Base-by-base conservation (phyloP, 2,888 invertebrate species). In the Gymnocheta viridis region DNA sequence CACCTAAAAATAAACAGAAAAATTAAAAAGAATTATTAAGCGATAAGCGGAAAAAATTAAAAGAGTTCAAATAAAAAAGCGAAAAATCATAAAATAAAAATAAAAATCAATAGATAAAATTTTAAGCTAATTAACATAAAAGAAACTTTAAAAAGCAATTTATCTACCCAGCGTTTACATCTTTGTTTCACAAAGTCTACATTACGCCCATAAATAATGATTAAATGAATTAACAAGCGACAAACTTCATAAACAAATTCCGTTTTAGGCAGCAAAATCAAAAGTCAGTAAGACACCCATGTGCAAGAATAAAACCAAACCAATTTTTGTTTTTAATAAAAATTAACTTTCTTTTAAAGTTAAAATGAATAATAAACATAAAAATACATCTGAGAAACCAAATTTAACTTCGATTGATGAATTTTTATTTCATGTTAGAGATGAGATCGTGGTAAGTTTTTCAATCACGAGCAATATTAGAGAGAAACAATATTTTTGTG, bases 301-400 rank as follows among this genome's bases (percentile, higher is more conserved):
- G 24, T 14, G 27, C 44, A n/a, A 62, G 62, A 44, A 62, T 62
- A 27, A 14, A 51, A 22, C 24, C 24, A 24, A 6, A 32, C 4
- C 35, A 51, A 1, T 51, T 51, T 17, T 67, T 51, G 12, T 0
- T 32, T 19, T 47, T 9, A 27, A 49, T 14, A 5, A 64, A 64
- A 64, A 66, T n/a, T 58, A 32, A 58, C 72, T 72, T 79, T 79
- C 70, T 79, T 73, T 80, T 73, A 4, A 51, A 14, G 9, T 14
- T 24, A 2, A 56, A 24, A 27, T 2, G 7, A n/a, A 56, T 19
- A 41, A 35, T 17, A n/a, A 35, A 51, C 17, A 38, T 17, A 17
- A 24, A 27, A 66, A 66, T n/a, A n/a, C n/a, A n/a, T n/a, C 17
- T 49, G 6, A 49, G 0, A 17, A 35, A 22, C 32, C 22, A 64